Conservation (phyloP, 1,140 invertebrate species). For the Cherax quadricarinatus region DNA sequence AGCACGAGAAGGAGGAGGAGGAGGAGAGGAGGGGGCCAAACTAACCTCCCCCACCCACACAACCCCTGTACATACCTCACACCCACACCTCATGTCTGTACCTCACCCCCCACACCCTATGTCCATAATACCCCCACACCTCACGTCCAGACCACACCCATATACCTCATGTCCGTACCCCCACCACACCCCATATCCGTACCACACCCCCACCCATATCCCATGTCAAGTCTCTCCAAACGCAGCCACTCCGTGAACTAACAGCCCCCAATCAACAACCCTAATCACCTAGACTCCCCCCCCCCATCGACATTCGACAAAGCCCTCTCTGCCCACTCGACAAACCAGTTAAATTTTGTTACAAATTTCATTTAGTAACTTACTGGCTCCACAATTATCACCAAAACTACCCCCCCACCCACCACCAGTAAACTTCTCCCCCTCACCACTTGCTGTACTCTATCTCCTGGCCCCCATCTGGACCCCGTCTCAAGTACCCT, state of each 20-base stretch:
- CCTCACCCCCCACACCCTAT: no score
- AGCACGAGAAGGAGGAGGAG: not conserved
- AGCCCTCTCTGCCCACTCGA: not conserved
- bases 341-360: no score
- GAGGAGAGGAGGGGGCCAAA: not conserved
- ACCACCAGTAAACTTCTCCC: not conserved
- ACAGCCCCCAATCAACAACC: no score
- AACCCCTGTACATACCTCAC: no score
- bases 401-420: no score
- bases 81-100: no score
- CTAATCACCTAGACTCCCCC: conserved; percentile 6
- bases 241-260: not conserved
- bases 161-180: no score
- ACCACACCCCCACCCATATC: not conserved
- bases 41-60: no score
- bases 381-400: not conserved
- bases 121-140: no score
- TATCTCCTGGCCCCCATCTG: not conserved
- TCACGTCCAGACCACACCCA: no score
- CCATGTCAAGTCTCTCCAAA: not conserved
- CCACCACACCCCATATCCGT: no score
- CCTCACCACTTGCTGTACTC: not conserved
- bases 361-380: no score
- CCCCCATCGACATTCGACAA: not conserved
- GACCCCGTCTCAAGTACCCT: conserved; percentile 16